phyloP scores from a whole-genome alignment of 2,797 vertebrate genomes.

The Novumbra hubbsi region DNA sequence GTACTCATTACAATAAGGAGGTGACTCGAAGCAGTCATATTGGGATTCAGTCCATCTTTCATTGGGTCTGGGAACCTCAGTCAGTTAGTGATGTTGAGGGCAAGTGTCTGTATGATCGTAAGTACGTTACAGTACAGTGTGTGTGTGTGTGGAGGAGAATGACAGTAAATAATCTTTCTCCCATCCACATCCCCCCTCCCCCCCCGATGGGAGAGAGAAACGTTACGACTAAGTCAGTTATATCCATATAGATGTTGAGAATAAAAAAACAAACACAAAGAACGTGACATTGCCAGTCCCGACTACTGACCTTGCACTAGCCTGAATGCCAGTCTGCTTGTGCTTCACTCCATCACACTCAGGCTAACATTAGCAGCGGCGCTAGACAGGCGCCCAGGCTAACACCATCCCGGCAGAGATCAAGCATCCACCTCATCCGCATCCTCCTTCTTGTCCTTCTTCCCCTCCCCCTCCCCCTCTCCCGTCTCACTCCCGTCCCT shows the following conservation, averaged over 20 bases:
- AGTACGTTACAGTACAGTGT: slow-evolving; percentile 24
- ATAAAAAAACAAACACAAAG: slow-evolving; percentile 14
- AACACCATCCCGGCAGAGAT: slow-evolving; percentile 30
- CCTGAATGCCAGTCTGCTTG: neutral
- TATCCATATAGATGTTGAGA: slow-evolving; percentile 6
- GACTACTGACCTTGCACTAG: neutral
- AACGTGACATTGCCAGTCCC: neutral
- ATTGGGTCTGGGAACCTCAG: slow-evolving; percentile 20
- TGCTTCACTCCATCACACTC: neutral
- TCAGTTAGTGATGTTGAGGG: slow-evolving; percentile 28
- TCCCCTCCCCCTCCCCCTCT: slow-evolving; percentile 67
- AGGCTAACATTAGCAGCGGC: neutral
- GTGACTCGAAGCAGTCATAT: neutral
- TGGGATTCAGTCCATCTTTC: neutral
- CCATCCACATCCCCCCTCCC: slow-evolving; percentile 22
- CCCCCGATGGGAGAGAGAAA: slow-evolving; percentile 12
- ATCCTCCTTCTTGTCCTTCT: slow-evolving; percentile 68
- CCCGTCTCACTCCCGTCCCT: slow-evolving; percentile 54
- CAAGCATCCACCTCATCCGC: slow-evolving; percentile 43
- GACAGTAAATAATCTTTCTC: slow-evolving; percentile 21
- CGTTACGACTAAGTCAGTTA: neutral
- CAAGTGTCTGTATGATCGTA: slow-evolving; percentile 45
- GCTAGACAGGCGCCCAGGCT: neutral
- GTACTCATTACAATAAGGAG: neutral
- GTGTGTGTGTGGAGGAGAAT: slow-evolving; percentile 28